phyloP scores from a whole-genome alignment of 2,113 vertebrate genomes.

The Tyrannus savana region DNA sequence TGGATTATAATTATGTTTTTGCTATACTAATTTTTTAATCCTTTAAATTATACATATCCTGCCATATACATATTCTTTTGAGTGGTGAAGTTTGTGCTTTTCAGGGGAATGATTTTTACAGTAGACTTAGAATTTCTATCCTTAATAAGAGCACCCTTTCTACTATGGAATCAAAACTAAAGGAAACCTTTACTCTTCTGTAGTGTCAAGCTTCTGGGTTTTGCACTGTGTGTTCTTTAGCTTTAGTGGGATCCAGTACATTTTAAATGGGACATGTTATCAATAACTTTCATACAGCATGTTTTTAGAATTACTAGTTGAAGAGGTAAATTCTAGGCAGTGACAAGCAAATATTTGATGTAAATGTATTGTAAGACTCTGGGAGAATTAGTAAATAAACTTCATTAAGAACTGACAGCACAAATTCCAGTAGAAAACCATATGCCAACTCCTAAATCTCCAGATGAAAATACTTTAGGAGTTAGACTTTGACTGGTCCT shows the following conservation, averaged over 20 bases:
- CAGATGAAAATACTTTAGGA: not conserved
- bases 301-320: not conserved
- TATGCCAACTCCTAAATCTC: not conserved
- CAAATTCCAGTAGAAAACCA: not conserved
- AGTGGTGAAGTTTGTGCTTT: not conserved
- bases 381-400: not conserved
- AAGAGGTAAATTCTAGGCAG: not conserved
- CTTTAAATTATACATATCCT: not conserved
- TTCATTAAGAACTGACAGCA: not conserved
- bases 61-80: not conserved
- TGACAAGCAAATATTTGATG: not conserved
- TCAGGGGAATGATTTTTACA: not conserved
- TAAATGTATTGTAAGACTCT: not conserved
- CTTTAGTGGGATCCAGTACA: not conserved
- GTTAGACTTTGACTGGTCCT: not conserved
- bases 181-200: not conserved
- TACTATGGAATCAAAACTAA: not conserved
- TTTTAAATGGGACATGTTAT: not conserved
- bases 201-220: not conserved
- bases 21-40: not conserved
- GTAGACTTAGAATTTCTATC: not conserved
- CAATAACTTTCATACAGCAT: not conserved
- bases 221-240: not conserved
- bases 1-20: not conserved
- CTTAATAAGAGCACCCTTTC: not conserved